Conservation (phyloP, 2,797 vertebrate species). For the Columba guinea region DNA sequence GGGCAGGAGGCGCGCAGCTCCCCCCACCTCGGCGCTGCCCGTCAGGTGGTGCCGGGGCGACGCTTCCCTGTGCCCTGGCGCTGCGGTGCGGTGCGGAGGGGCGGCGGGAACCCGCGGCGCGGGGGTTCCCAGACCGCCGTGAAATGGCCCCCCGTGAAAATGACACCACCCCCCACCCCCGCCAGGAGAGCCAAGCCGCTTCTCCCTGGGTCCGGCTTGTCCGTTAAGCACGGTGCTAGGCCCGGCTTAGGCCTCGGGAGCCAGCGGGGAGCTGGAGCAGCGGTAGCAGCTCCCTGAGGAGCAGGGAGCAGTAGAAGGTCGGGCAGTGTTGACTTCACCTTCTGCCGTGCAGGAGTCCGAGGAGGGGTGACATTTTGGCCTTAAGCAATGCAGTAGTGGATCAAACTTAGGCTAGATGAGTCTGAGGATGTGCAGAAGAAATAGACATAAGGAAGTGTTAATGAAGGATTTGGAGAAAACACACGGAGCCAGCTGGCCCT, state of each 20-base stretch:
- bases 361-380: rapidly evolving
- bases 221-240: rapidly evolving
- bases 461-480: background rate
- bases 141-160: too few species aligned
- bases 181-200: rapidly evolving
- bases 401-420: rapidly evolving
- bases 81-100: background rate
- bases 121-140: rapidly evolving
- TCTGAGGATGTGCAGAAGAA: background rate
- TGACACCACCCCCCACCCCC: too few species aligned
- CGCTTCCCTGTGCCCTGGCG: background rate
- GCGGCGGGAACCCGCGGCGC: background rate
- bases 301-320: rapidly evolving
- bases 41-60: too few species aligned
- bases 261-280: rapidly evolving
- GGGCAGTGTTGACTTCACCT: too few species aligned
- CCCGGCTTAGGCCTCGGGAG: background rate
- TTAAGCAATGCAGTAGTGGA: rapidly evolving
- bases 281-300: too few species aligned
- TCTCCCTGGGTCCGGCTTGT: rapidly evolving
- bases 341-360: background rate
- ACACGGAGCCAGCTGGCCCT: rapidly evolving
- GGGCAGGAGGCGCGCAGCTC: background rate
- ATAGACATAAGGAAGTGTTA: background rate
- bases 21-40: rapidly evolving